phyloP scores from a whole-genome alignment of 23 tunicate genomes.

The Styela clava region DNA sequence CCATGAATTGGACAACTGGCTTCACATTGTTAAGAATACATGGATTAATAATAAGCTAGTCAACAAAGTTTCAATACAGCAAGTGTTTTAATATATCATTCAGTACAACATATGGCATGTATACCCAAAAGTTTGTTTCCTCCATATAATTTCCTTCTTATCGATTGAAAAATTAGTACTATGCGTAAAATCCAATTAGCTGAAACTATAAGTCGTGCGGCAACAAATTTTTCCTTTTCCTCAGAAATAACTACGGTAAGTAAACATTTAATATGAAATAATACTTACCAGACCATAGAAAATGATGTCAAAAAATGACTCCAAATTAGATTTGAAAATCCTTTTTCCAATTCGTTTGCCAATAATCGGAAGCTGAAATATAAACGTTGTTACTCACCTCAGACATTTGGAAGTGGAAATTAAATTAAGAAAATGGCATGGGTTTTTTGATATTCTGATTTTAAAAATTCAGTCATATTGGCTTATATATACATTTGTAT shows the following conservation, averaged over 20 bases:
- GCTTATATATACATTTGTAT: background rate
- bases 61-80: no score
- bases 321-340: slow-evolving; percentile 63
- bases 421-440: no score
- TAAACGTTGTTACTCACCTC: background rate
- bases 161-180: no score
- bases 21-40: no score
- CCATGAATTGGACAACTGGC: no score
- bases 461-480: background rate
- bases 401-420: no score
- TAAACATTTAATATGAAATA: background rate
- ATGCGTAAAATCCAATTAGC: no score
- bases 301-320: slow-evolving; percentile 55
- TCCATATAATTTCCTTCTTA: no score
- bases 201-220: background rate
- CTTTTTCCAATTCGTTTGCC: slow-evolving; percentile 61
- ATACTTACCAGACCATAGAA: slow-evolving; percentile 54
- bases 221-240: background rate
- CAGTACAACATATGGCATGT: no score
- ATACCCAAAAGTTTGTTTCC: no score
- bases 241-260: background rate
- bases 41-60: no score
- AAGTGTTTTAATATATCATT: no score
- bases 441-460: background rate
- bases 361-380: slow-evolving; percentile 59